phyloP scores from a whole-genome alignment of 2,888 invertebrate genomes.

The Melieria picta region DNA sequence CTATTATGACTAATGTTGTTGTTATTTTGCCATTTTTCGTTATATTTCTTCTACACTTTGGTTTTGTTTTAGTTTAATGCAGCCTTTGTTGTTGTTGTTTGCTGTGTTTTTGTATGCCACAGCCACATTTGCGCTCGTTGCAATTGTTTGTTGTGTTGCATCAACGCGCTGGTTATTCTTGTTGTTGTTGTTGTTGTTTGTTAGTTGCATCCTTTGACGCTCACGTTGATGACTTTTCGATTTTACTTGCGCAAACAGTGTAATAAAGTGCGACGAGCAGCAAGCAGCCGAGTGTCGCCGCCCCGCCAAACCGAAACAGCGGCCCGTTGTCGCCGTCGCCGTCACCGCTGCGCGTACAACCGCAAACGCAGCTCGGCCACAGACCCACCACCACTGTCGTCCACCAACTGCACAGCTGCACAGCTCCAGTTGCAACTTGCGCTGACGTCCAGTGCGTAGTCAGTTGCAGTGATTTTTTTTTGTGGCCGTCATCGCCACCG shows the following conservation, averaged over 20 bases:
- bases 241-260: conserved; percentile 45
- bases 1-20: background rate
- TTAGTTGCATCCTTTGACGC: background rate
- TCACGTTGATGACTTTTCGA: conserved; percentile 55
- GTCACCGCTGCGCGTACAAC: background rate
- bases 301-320: background rate
- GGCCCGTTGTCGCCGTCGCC: background rate
- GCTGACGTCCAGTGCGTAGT: background rate
- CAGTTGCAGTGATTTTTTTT: background rate
- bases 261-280: conserved; percentile 26
- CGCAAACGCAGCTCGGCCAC: conserved; percentile 11
- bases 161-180: background rate
- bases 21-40: no score
- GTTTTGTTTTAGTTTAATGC: conserved; percentile 11
- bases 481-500: no score
- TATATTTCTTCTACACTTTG: background rate
- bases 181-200: no score
- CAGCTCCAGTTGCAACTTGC: no score
- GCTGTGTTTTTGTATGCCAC: background rate
- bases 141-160: conserved; percentile 1
- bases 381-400: background rate
- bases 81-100: conserved; percentile 3
- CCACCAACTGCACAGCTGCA: background rate
- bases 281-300: background rate
- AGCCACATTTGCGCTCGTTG: background rate